Base-by-base conservation (phyloP, 2,797 vertebrate species). In the Sebastes melanostomus region DNA sequence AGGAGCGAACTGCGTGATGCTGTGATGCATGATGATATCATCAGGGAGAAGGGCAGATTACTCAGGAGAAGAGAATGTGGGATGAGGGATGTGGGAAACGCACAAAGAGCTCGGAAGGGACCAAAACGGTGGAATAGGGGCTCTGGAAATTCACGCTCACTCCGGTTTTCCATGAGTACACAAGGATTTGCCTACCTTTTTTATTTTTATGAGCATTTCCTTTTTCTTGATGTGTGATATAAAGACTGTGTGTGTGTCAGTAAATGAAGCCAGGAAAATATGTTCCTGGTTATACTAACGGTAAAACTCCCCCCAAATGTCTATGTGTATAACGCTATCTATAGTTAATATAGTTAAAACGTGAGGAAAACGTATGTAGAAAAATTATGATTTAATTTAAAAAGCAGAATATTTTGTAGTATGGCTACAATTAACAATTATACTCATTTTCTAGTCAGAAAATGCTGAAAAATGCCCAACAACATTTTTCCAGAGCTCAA, bases 1-100 rank as follows among this genome's bases (percentile, higher is more conserved):
- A 94, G 93, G 92, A 92, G 89, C 84, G 50, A 85, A 75, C 92
- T 89, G 91, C 72, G 52, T 91, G 91, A 92, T 74, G 84, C 86
- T 87, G 87, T 95, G 92, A 95, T 91, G 89, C 93, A 92, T 75
- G 78, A 82, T 95, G 92, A 93, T 89, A 91, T 96, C 95, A 94
- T 90, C 85, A 67, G 68, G 82, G 82, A 91, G 89, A 93, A 92
- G 90, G 85, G 80, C 86, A 82, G 86, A 92, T 92, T 92, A 90
- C 87, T 93, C 89, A 91, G 87, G 81, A 91, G 80, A 77, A 24
- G 81, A 84, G 88, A 88, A 91, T 91, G 90, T 91, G 82, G 90
- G 86, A 88, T 90, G 85, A 82, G 80, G 87, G 90, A 91, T 90
- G 89, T 90, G 87, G 88, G 87, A 91, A 92, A 89, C 22, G 16